Percentiles rank a stretch among this genome's conserved stretches.
Conservation (phyloP, 92 coral and sea anemone species). For the Epizoanthus stellaris region DNA sequence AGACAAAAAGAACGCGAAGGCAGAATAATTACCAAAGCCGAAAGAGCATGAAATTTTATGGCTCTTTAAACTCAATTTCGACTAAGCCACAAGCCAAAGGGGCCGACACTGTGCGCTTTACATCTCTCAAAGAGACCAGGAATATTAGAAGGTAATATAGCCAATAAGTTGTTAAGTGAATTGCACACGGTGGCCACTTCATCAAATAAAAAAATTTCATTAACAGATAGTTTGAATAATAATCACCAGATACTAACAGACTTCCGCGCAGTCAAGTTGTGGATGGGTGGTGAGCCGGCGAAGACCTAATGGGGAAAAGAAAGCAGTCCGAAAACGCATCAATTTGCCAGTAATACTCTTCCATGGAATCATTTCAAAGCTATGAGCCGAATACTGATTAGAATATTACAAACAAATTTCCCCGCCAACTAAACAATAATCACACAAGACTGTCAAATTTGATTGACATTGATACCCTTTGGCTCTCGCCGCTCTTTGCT, state of each 20-base stretch:
- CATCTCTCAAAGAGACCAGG: conserved; percentile 58
- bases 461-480: conserved; percentile 90
- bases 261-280: conserved; percentile 18
- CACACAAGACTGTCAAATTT: conserved; percentile 87
- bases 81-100: conserved; percentile 66
- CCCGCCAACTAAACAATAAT: conserved; percentile 92
- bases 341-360: conserved; percentile 49
- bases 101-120: conserved; percentile 55
- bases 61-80: conserved; percentile 70
- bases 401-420: conserved; percentile 92
- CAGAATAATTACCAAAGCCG: conserved; percentile 50
- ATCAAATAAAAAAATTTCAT: conserved; percentile 93
- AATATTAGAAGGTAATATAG: conserved; percentile 77
- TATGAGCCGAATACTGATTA: conserved; percentile 82
- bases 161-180: conserved; percentile 91
- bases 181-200: conserved; percentile 82
- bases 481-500: conserved; percentile 82
- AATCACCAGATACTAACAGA: conserved; percentile 50
- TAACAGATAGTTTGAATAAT: conserved; percentile 80
- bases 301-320: conserved; percentile 26
- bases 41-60: conserved; percentile 71
- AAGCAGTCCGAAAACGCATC: conserved; percentile 55
- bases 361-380: conserved; percentile 70
- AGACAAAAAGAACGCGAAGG: conserved; percentile 55
- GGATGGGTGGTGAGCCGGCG: conserved; percentile 25